Evolutionary conservation across 2,888 invertebrate species (phyloP).

Genomic region (Cryptosula pallasiana): DNA sequence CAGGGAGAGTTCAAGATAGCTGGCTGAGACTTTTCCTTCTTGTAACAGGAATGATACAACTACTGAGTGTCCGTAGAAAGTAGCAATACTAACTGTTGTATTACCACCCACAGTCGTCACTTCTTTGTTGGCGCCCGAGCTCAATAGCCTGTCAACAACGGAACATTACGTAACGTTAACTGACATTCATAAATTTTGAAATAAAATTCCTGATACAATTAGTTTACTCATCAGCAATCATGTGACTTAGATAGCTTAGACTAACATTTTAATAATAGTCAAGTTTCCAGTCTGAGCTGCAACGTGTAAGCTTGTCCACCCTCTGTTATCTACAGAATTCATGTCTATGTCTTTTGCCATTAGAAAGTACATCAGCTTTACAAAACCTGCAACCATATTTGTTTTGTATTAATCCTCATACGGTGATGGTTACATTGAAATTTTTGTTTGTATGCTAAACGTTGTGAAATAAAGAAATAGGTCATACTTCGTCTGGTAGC

Average conservation of each 20-base stretch:
- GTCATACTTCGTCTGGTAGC: background rate
- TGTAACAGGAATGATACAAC: background rate
- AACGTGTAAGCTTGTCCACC: slow-evolving; percentile 9
- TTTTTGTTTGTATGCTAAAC: background rate
- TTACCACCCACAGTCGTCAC: background rate
- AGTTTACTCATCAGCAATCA: too few species aligned
- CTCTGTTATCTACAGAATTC: background rate
- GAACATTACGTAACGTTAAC: too few species aligned
- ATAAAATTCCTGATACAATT: too few species aligned
- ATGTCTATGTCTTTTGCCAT: background rate
- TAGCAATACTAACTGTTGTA: background rate
- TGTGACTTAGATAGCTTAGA: background rate
- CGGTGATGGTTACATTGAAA: too few species aligned
- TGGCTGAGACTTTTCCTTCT: background rate
- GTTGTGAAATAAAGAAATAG: background rate
- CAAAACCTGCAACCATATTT: background rate
- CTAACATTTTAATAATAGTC: background rate
- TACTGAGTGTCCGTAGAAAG: background rate
- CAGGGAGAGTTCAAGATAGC: background rate
- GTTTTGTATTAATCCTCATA: too few species aligned
- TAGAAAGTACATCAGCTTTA: background rate
- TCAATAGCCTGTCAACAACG: background rate
- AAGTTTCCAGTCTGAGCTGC: background rate
- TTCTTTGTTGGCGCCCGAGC: background rate
- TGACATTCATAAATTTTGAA: too few species aligned